These are phyloP conservation scores for Antechinus stuartii DNA, from an alignment of 2,113 vertebrate species.

Conservation along the genomic window DNA sequence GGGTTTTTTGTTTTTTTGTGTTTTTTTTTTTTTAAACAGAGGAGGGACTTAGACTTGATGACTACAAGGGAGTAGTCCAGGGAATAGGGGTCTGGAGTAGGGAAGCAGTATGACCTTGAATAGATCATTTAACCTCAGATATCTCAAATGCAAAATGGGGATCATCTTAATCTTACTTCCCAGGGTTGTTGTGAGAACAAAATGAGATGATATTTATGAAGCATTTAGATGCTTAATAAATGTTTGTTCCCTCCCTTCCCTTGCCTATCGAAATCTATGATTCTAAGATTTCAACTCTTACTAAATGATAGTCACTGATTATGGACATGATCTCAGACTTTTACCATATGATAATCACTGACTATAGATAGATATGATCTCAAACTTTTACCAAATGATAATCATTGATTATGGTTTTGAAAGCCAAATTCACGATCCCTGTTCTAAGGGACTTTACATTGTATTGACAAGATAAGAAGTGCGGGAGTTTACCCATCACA, in stretches of 20 bases:
- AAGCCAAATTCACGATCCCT: background rate
- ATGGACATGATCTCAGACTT: background rate
- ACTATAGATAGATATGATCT: background rate
- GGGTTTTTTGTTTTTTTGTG: background rate
- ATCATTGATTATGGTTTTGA: background rate
- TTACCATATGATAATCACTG: background rate
- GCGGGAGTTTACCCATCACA: background rate
- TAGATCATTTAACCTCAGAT: background rate
- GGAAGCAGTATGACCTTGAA: background rate
- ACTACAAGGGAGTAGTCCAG: background rate
- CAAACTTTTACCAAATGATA: background rate
- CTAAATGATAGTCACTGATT: background rate
- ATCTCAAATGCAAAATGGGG: background rate
- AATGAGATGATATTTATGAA: background rate
- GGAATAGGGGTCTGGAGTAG: background rate
- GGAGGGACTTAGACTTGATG: background rate
- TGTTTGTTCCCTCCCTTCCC: background rate
- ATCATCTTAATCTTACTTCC: background rate
- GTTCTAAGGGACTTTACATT: background rate
- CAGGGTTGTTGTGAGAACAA: background rate
- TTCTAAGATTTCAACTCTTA: background rate
- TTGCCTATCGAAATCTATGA: background rate
- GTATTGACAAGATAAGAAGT: background rate
- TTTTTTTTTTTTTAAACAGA: background rate
- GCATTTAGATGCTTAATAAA: background rate